Evolutionary conservation across 1,140 invertebrate species (phyloP).

Genomic region (Diorhabda carinulata): DNA sequence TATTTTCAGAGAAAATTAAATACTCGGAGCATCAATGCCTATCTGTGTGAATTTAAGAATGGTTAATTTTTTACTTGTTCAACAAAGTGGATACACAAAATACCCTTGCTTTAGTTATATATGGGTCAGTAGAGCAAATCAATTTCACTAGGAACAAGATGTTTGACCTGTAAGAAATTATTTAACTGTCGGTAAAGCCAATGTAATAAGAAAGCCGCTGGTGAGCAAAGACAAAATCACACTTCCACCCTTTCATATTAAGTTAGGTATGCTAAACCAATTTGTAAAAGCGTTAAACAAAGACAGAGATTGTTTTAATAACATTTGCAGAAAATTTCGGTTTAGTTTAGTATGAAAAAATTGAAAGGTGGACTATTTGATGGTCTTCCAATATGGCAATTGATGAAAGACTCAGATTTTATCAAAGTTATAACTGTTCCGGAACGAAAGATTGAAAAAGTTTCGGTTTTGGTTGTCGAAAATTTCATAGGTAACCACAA

Average conservation of each 20-base stretch:
- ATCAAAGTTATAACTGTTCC: not conserved
- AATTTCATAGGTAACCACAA: constrained; percentile 21
- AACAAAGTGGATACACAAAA: no score
- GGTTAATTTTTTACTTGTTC: no score
- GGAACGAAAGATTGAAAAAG: constrained; percentile 10
- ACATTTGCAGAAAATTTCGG: constrained; percentile 24
- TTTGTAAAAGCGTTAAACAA: no score
- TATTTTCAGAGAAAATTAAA: no score
- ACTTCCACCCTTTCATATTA: constrained; percentile 43
- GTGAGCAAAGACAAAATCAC: constrained; percentile 34
- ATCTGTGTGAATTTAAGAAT: no score
- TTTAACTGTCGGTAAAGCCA: no score
- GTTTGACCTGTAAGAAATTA: no score
- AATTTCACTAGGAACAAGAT: no score
- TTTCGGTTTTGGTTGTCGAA: constrained; percentile 18
- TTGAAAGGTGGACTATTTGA: constrained; percentile 25
- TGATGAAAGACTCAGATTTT: not conserved
- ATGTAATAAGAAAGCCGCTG: constrained; percentile 34
- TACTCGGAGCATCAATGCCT: no score
- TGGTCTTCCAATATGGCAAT: constrained; percentile 20
- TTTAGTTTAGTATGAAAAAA: constrained; percentile 19
- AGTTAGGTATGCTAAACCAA: constrained; percentile 21
- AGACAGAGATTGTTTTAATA: not conserved
- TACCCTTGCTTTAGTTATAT: no score
- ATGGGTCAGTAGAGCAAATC: no score